A percentile compares a stretch with the other conserved stretches of the same genome.
Conservation (phyloP, 30 jellyfish, hydroid and myxozoan genomes). For the Hydractinia symbiolongicarpus region DNA sequence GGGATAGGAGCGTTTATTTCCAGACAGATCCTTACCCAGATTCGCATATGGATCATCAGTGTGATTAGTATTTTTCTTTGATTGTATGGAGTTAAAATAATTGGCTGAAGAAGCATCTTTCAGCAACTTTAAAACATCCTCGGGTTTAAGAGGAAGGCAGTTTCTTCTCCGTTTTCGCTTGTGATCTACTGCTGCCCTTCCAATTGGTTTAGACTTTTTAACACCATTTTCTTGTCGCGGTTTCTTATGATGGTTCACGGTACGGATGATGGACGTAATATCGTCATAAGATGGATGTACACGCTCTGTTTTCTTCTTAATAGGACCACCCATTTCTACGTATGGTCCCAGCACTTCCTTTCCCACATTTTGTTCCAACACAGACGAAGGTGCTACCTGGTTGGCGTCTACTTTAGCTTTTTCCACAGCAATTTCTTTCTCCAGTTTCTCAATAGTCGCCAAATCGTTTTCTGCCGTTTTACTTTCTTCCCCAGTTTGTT, state of each 20-base stretch:
- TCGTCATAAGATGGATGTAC: not conserved
- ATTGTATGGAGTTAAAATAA: not conserved
- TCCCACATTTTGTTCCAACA: constrained; percentile 29
- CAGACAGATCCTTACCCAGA: not conserved
- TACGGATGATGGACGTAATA: not conserved
- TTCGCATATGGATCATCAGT: constrained; percentile 10
- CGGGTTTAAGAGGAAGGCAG: not conserved
- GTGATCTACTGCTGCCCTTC: not conserved
- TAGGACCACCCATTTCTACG: constrained; percentile 6
- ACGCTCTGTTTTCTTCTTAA: not conserved
- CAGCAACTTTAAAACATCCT: not conserved
- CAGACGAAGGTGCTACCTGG: constrained; percentile 1
- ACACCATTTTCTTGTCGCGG: not conserved
- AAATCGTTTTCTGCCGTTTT: constrained; percentile 12
- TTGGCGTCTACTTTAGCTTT: constrained; percentile 22
- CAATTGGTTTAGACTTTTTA: not conserved
- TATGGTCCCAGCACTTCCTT: constrained; percentile 28
- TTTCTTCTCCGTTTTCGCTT: not conserved
- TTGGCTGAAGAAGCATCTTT: not conserved
- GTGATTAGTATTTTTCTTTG: not conserved
- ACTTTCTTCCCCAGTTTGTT: not conserved
- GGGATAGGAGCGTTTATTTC: not conserved
- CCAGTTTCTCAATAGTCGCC: constrained; percentile 33
- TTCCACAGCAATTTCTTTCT: constrained; percentile 32
- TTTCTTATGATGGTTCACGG: not conserved